A percentile compares a stretch with the other conserved stretches of the same genome.
These are phyloP conservation scores for Drosophila eohydei DNA, from an alignment of 2,888 invertebrate species.

Conservation along the genomic window DNA sequence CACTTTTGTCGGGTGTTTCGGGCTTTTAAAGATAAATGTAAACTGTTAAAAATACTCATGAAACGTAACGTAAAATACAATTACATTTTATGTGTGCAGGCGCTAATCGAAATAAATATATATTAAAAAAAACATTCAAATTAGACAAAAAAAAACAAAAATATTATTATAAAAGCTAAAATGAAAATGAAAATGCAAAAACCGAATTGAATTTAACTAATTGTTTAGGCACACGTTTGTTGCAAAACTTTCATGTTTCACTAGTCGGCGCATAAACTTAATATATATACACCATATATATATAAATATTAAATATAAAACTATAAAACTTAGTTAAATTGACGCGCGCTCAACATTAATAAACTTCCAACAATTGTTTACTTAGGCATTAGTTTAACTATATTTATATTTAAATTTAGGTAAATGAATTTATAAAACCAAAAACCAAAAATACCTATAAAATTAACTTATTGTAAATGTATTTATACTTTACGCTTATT, in stretches of 20 bases:
- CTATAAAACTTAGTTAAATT: conserved; percentile 20
- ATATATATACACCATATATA: conserved; percentile 18
- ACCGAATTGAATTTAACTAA: conserved; percentile 62
- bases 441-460: conserved; percentile 7
- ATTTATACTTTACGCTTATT: conserved; percentile 72
- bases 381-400: conserved; percentile 56
- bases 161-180: not conserved
- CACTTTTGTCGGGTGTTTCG: conserved; percentile 33
- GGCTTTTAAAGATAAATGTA: conserved; percentile 20
- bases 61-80: conserved; percentile 19
- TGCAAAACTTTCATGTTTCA: conserved; percentile 66
- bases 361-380: conserved; percentile 57
- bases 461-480: conserved; percentile 21
- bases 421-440: conserved; percentile 28
- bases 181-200: conserved; percentile 27
- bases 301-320: conserved; percentile 14
- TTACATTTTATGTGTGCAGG: conserved; percentile 28
- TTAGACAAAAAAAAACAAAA: conserved; percentile 6
- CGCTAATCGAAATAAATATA: conserved; percentile 8
- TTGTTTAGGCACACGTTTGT: conserved; percentile 64
- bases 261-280: conserved; percentile 34
- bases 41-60: conserved; percentile 51
- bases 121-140: conserved; percentile 12
- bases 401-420: conserved; percentile 56
- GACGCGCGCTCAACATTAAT: conserved; percentile 43